Evolutionary conservation across 2,797 vertebrate genomes (phyloP).

Genomic region (Tadarida brasiliensis): DNA sequence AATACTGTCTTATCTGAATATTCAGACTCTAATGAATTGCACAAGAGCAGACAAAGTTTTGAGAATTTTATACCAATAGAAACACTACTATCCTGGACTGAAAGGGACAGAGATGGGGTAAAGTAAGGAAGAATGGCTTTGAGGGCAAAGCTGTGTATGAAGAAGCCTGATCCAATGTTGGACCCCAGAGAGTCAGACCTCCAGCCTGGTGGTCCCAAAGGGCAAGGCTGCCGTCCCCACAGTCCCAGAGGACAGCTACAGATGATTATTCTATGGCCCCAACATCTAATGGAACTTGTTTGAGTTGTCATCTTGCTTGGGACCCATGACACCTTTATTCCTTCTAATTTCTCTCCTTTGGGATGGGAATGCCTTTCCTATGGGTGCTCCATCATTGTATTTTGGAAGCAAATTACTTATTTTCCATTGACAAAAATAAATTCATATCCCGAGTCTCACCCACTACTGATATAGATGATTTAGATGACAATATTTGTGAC

Average conservation of each 20-base stretch:
- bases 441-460: neutral
- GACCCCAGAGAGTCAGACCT: neutral
- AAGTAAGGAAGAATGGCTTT: neutral
- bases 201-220: neutral
- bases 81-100: neutral
- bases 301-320: neutral
- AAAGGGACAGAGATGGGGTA: neutral
- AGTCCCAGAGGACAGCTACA: neutral
- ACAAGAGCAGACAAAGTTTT: neutral
- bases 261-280: neutral
- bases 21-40: neutral
- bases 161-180: neutral
- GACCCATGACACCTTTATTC: neutral
- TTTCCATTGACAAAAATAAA: neutral
- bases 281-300: neutral
- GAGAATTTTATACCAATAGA: neutral
- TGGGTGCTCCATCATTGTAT: neutral
- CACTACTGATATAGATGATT: neutral
- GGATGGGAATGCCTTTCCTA: neutral
- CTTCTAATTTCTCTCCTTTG: neutral
- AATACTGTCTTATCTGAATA: neutral
- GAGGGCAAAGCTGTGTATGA: neutral
- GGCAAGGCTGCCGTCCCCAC: neutral
- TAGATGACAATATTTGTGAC: neutral
- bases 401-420: neutral